phyloP scores from a whole-genome alignment of 35 echinoderm and acorn worm species.

The Apostichopus japonicus region DNA sequence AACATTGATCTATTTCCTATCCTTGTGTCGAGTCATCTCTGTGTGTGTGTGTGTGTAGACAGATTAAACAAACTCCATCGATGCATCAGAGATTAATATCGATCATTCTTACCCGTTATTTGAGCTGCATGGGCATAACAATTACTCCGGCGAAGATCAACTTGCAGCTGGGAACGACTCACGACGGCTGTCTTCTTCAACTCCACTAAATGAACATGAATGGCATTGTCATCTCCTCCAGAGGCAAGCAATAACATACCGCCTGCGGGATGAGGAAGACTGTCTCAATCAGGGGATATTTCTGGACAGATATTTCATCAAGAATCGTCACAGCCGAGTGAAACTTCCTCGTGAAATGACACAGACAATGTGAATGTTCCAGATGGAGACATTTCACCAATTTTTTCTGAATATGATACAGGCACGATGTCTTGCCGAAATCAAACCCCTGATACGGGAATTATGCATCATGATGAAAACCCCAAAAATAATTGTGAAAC shows the following conservation, averaged over 20 bases:
- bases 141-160: not conserved
- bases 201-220: slow-evolving; percentile 23
- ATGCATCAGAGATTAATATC: not conserved
- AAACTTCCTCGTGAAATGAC: not conserved
- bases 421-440: not conserved
- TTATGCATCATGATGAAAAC: not conserved
- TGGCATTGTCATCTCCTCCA: slow-evolving; percentile 60
- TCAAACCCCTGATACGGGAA: not conserved
- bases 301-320: not conserved
- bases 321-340: not conserved
- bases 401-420: not conserved
- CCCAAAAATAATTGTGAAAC: not conserved
- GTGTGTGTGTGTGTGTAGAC: not conserved
- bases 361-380: not conserved
- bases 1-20: too few species aligned
- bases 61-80: not conserved
- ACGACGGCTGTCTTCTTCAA: not conserved
- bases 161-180: not conserved
- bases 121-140: slow-evolving; percentile 58
- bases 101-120: slow-evolving; percentile 56
- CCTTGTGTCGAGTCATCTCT: not conserved
- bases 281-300: not conserved
- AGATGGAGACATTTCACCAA: not conserved
- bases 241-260: slow-evolving; percentile 27
- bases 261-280: not conserved